Evolutionary conservation across 1,140 invertebrate species (phyloP), one percentile per base, ranked within the genome.

Genomic region (Aricia agestis): DNA sequence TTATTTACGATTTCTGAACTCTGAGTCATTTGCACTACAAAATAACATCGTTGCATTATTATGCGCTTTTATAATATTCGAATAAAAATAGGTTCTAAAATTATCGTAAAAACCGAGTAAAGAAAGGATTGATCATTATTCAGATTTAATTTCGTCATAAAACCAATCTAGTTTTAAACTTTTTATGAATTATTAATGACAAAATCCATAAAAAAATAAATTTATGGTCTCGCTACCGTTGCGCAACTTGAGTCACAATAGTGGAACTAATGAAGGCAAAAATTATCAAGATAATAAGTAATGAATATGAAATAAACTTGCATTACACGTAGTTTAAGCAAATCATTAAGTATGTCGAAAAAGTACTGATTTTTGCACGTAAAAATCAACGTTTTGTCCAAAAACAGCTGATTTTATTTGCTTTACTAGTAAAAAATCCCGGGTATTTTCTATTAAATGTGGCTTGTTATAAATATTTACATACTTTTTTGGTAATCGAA

Each of bases 201-300:
- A 63, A 63, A 19, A 19, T 63, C 17, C 11, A 63, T 63, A 19
- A 19, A 63, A 63, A 19, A 19, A 6, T 2, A 10, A 63, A 63
- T 19, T 19, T 63, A 11, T 63, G 19, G 59, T 18, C 2, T 63
- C 6, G 18, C 59, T 25, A 63, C 59, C 18, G 17, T 63, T 63
- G 19, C 18, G 59, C 9, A 63, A 63, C 18, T 63, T 63, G 59
- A 11, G 59, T 17, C 17, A 63, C 59, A 63, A 63, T 63, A 25
- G 59, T 63, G 59, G 59, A 63, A 63, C 59, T 63, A 63, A 63
- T 63, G 59, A 25, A 63, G 18, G 18, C 10, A 25, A 63, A 63
- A 63, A 25, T 19, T 19, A 63, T 63, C 59, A 25, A 63, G 59
- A 63, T 63, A 19, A 63, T 63, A 59, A 19, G 18, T 25, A 10